Evolutionary conservation across 1,140 invertebrate species (phyloP).

Genomic region (Scaptomyza montana): DNA sequence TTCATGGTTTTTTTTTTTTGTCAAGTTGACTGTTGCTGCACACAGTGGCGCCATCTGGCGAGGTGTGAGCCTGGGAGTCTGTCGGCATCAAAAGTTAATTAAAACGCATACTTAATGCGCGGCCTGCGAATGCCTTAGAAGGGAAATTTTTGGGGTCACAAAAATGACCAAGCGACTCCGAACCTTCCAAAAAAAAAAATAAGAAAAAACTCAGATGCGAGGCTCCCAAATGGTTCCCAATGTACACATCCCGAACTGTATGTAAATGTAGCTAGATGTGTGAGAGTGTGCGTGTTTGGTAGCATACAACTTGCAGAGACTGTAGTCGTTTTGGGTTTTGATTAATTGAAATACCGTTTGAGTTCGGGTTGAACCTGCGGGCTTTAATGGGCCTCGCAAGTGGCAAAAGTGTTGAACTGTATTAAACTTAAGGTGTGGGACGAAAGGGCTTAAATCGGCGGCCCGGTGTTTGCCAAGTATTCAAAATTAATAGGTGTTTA

Average conservation of each 20-base stretch:
- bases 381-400: not conserved
- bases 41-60: slow-evolving; percentile 25
- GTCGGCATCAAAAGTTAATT: slow-evolving; percentile 71
- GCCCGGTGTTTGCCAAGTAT: not conserved
- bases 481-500: not conserved
- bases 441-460: not conserved
- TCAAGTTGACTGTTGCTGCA: slow-evolving; percentile 24
- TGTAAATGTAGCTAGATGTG: not conserved
- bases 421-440: slow-evolving; percentile 10
- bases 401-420: slow-evolving; percentile 27
- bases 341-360: slow-evolving; percentile 66
- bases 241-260: slow-evolving; percentile 17
- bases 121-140: slow-evolving; percentile 17
- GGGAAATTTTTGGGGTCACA: slow-evolving; percentile 1
- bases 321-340: slow-evolving; percentile 58
- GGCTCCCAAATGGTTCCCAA: slow-evolving; percentile 27
- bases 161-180: slow-evolving; percentile 22
- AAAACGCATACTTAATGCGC: slow-evolving; percentile 74
- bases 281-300: slow-evolving; percentile 26
- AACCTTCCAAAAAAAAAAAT: not conserved
- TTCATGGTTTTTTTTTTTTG: slow-evolving; percentile 2
- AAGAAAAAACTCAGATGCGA: slow-evolving; percentile 7
- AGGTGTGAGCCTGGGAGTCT: slow-evolving; percentile 12
- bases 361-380: slow-evolving; percentile 31
- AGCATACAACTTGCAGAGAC: slow-evolving; percentile 56